Base-by-base conservation (phyloP, 64 coral and sea anemone species). In the Trachythela sp. region DNA sequence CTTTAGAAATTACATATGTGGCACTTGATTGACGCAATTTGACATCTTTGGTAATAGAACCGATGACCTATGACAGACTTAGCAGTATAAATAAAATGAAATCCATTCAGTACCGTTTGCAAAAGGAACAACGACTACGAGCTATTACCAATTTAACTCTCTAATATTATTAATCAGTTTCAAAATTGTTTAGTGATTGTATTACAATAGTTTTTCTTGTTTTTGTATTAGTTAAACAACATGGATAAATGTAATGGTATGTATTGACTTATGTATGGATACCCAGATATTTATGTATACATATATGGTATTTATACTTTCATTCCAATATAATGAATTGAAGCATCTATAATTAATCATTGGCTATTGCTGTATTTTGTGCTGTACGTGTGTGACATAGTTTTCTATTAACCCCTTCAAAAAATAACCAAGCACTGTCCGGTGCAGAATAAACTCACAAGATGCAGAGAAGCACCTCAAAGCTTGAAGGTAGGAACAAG, bases 111-210 rank as follows among this genome's bases (percentile, higher is more conserved):
- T 68, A 68, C 59, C 59, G 18, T 6, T 45, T 45, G 11, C 42
- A 45, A 45, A 11, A 45, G 11, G 42, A 45, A 45, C 4, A 45
- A 45, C 42, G 59, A 68, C 15, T 68, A 68, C 59, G 15, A 68
- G 59, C 59, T 68, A 68, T 68, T 68, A 14, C 59, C 15, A 68
- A 68, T 68, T 68, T 68, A 68, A 68, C 20, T 68, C 59, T 68
- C 59, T 68, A 68, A 68, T n/a, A 68, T 68, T 68, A 68, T 68
- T n/a, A n/a, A n/a, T n/a, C 15, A 68, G 59, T 68, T 68, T 68
- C 59, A 68, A 14, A n/a, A n/a, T n/a, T n/a, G 59, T 6, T 68
- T 6, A 68, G 59, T 8, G 59, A 68, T 68, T 68, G 20, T n/a
- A 6, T 68, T 68, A 68, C 15, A 68, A 68, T 68, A 68, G 59